A percentile compares a stretch with the other conserved stretches of the same genome.
phyloP scores from a whole-genome alignment of 2,113 vertebrate genomes.

The Mobula birostris region DNA sequence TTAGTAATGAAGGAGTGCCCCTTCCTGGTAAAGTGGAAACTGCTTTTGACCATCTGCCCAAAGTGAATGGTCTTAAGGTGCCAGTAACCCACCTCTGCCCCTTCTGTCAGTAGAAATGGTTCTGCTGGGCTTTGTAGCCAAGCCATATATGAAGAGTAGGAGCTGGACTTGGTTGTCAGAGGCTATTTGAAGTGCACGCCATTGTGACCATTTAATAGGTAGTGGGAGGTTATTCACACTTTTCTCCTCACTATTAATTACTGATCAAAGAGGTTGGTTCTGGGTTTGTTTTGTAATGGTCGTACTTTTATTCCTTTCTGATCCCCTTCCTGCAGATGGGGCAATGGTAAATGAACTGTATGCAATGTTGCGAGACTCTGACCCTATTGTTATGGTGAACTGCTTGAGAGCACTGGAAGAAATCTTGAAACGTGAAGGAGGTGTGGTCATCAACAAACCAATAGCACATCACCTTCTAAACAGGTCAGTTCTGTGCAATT shows the following conservation, averaged over 20 bases:
- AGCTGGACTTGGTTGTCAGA: no score
- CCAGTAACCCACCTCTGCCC: no score
- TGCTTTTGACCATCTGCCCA: no score
- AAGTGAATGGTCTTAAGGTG: no score
- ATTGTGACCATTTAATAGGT: no score
- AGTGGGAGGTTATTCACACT: no score
- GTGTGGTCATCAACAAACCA: conserved; percentile 91
- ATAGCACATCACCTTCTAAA: conserved; percentile 82
- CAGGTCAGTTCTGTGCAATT: conserved; percentile 57
- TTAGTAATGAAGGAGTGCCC: background rate
- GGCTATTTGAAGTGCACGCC: no score
- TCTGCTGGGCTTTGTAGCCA: no score
- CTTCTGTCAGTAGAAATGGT: no score
- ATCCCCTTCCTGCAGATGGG: conserved; percentile 61
- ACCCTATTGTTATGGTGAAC: conserved; percentile 92
- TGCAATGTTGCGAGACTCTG: conserved; percentile 81
- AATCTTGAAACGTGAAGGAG: conserved; percentile 82
- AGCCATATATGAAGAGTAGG: no score
- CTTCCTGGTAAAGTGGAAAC: background rate
- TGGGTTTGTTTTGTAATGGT: background rate
- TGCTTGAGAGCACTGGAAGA: conserved; percentile 89
- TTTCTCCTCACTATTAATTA: background rate
- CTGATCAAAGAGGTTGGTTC: background rate
- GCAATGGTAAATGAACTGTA: conserved; percentile 88
- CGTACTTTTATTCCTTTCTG: background rate